These are phyloP conservation scores for Actinopyga echinites DNA, from an alignment of 53 echinoderm and acorn worm genomes.

Conservation along the genomic window DNA sequence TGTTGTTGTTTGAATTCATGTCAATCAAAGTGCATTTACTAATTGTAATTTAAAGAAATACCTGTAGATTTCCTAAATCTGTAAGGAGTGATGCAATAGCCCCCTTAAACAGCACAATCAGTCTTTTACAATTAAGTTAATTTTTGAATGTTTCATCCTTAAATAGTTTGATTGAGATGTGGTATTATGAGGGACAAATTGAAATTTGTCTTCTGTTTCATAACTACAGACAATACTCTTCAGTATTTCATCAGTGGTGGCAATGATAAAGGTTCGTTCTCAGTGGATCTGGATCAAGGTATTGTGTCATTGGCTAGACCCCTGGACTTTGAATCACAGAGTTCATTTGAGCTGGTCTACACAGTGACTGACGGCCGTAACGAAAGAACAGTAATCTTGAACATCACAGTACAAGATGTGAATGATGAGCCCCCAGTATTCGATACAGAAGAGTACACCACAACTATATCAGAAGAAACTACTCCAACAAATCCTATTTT, in stretches of 20 bases:
- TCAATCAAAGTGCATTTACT: no score
- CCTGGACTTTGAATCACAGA: slow-evolving; percentile 71
- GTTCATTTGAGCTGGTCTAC: slow-evolving; percentile 60
- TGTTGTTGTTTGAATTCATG: no score
- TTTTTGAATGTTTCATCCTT: no score
- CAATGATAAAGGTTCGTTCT: slow-evolving; percentile 69
- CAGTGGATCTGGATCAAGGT: slow-evolving; percentile 62
- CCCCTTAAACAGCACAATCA: no score
- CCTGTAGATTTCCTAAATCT: no score
- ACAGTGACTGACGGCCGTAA: slow-evolving; percentile 75
- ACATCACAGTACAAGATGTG: slow-evolving; percentile 53
- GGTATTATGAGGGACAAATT: no score
- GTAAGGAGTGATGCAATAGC: no score
- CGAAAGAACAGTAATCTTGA: background rate
- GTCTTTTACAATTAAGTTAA: no score
- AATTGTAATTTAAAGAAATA: no score
- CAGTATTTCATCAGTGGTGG: slow-evolving; percentile 79
- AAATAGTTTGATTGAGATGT: no score
- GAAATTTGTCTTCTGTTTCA: background rate
- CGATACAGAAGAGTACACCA: slow-evolving; percentile 64
- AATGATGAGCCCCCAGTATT: slow-evolving; percentile 79
- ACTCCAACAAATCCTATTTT: background rate
- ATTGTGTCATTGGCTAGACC: slow-evolving; percentile 62
- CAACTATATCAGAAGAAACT: slow-evolving; percentile 63
- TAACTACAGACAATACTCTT: background rate